Evolutionary conservation across 1,140 invertebrate species (phyloP), one percentile per base, ranked within the genome.

Genomic region (Aleiodes sp.): DNA sequence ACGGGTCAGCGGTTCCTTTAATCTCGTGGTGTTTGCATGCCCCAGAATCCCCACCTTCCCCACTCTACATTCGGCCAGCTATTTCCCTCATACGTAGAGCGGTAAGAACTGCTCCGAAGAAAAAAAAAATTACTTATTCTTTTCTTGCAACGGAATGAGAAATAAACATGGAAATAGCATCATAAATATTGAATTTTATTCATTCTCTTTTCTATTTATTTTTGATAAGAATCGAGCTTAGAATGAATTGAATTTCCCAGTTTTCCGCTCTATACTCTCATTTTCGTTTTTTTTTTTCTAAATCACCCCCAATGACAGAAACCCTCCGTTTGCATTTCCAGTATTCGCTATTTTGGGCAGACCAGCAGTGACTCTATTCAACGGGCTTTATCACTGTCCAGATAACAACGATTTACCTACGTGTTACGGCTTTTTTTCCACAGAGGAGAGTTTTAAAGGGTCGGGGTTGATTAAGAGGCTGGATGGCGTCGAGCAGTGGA

Each of bases 371-470:
- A 85, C 78, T 85, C 83, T 76, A 85, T 85, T 85, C 83, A 82
- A 79, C 46, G 8, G 78, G 84, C 83, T 86, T 86, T 86, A 86
- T 86, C 84, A 86, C 84, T 86, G 84, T 86, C 84, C 80, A 85
- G 85, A 86, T 86, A 86, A 86, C 84, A 82, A 86, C 85, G 85
- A 86, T 85, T 86, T 86, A 86, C 85, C 85, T 86, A 86, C 77
- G 78, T 70, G 74, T 71, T 72, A 77, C 70, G 73, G 73, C 77
- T 75, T 57, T 9, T 74, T 72, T 64, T 60, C 70, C 24, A 9
- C 16, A 46, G 41, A n/a, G n/a, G n/a, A n/a, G n/a, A n/a, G n/a
- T 46, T 24, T 21, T 21, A 52, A 24, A 24, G 12, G n/a, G 24
- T 14, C 2, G 24, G 68, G 57, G 62, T 64, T 73, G 61, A 52